Base-by-base conservation (phyloP, 2,113 vertebrate species). In the Hirundichthys speculiger region DNA sequence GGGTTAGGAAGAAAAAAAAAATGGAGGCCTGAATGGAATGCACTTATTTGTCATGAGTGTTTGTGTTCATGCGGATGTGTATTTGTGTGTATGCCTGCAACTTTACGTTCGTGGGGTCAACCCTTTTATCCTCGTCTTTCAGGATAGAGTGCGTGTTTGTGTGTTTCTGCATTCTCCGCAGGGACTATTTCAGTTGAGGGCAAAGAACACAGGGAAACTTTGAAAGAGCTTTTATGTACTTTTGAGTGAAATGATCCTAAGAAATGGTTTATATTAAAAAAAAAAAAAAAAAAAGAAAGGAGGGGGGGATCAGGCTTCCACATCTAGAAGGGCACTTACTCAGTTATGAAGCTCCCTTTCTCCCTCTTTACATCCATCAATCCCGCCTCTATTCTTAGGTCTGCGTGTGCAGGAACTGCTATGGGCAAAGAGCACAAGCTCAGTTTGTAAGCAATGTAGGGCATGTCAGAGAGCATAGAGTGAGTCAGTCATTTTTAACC, bases 171-270 rank as follows among this genome's bases (percentile, higher is more conserved):
- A 53, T 79, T 80, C 83, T 90, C 85, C 74, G 25, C 47, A 20
- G 91, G 90, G 88, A 92, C 71, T 84, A 68, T 84, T 89, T 85
- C 86, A 90, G 68, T 68, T 59, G 62, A 92, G 84, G 81, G 77
- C 76, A 85, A 90, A 86, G 80, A 86, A 77, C 78, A 47, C 73
- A 77, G 73, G 68, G 64, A 73, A 59, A 87, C 69, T 80, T 94
- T 90, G 69, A 86, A 84, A 80, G 86, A 84, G 90, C 91, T 93
- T 93, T 92, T 89, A 92, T 91, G 89, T 86, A 92, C 90, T 90
- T 88, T 87, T 85, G 83, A 93, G 83, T 86, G 73, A 91, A 94
- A 82, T 83, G 80, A 92, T 85, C 81, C 63, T 63, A 64, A 82
- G 75, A 89, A 86, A 90, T 87, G 58, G 86, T 89, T 92, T 74